A percentile compares a stretch with the other conserved stretches of the same genome.
Conservation (phyloP, 2,888 invertebrate genomes). For the Sturmia bella region DNA sequence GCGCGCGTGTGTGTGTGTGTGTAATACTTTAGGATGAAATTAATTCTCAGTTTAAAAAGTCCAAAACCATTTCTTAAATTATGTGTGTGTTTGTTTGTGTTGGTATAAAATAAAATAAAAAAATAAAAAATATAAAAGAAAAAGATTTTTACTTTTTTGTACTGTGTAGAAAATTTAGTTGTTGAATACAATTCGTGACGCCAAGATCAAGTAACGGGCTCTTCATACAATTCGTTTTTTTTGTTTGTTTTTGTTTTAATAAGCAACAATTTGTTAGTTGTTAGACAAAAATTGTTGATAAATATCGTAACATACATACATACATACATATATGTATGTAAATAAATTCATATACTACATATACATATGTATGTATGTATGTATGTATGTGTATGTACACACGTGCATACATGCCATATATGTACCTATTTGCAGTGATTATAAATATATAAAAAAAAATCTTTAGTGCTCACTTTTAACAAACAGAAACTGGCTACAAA, state of each 20-base stretch:
- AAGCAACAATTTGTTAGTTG: conserved; percentile 15
- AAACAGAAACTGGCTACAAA: no score
- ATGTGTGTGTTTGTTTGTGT: background rate
- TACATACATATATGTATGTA: conserved; percentile 9
- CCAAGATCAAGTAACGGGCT: conserved; percentile 48
- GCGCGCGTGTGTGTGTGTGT: conserved; percentile 2
- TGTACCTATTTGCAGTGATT: conserved; percentile 32
- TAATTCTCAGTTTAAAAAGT: conserved; percentile 46
- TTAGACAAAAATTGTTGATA: conserved; percentile 30
- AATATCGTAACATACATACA: background rate
- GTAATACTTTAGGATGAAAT: conserved; percentile 50
- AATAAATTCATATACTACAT: background rate
- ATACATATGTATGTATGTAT: background rate
- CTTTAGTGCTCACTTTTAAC: no score
- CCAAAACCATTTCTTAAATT: conserved; percentile 47
- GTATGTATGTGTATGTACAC: background rate
- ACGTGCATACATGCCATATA: conserved; percentile 12
- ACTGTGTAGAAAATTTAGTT: conserved; percentile 58
- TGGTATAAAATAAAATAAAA: conserved; percentile 25
- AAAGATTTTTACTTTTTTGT: conserved; percentile 53
- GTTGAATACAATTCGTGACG: conserved; percentile 57
- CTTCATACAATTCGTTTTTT: conserved; percentile 3
- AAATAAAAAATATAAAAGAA: conserved; percentile 42
- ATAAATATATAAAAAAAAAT: no score
- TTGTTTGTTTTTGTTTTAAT: no score